Base-by-base conservation (phyloP, 2,888 invertebrate genomes). In the Ellobium chinense region DNA sequence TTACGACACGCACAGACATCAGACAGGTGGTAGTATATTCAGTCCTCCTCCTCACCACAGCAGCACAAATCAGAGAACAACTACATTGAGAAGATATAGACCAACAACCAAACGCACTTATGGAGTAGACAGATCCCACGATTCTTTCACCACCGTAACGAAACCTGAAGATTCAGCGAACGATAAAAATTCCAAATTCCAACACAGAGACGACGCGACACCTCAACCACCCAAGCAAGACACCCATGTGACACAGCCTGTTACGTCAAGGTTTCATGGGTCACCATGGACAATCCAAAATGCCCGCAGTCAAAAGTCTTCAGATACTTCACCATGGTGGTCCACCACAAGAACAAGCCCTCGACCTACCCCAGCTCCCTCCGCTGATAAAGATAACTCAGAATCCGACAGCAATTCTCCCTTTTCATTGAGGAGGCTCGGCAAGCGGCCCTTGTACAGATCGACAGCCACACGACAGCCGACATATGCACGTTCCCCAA, bases 301-400 rank as follows among this genome's bases (percentile, higher is more conserved):
- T 12, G 46, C 7, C 18, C 7, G 9, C 7, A 18, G 9, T 46
- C 12, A 21, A 3, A 2, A 5, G 14, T 18, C 72, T 60, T n/a
- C 56, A 27, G 36, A 29, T 0, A 60, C 12, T n/a, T 12, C 58
- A 37, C 0, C 36, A 0, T 72, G 58, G 72, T 72, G 72, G 72
- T 72, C 72, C 0, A 70, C 54, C 7, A 14, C 54, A 58, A 18
- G 72, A 60, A n/a, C 34, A 34, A 70, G 31, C 56, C n/a, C 70
- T 24, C 27, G 7, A 18, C 7, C 46, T 18, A 46, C 37, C 36
- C 21, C 60, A 1, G 27, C 27, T 9, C 56, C 58, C 56, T 27
- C 72, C 3, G 24, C 36, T 60, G 18, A 7, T 46, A 46, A 7
- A 46, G 9, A 18, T 18, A 46, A 7, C 18, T 46, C 46, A 7